Evolutionary conservation across 2,113 vertebrate species (phyloP), one percentile per base, ranked within the genome.

Genomic region (Glareola pratincola): DNA sequence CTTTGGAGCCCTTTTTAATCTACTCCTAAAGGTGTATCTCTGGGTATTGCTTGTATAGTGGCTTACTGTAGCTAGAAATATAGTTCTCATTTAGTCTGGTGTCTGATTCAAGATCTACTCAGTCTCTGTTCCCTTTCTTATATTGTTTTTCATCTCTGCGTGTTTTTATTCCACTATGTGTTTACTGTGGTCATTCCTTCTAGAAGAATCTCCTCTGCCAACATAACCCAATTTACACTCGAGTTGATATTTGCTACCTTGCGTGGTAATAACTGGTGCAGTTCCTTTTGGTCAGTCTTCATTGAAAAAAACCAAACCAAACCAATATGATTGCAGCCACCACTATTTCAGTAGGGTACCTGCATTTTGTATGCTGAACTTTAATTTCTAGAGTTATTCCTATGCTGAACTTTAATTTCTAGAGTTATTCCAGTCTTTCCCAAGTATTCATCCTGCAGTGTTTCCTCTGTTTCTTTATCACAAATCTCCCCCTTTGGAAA

Each of bases 1-100:
- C 62, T 91, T 45, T 74, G 68, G 94, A n/a, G 78, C 51, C 91
- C 24, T 80, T 92, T 94, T 95, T 69, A n/a, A 91, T 95, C 84
- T 78, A 5, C 69, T 95, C 24, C 67, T 85, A 20, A 60, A 64
- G 64, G 73, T 90, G 39, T 64, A 12, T 79, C 62, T 75, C 0
- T 2, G 48, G 47, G 30, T 85, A 6, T 84, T 81, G 60, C 60
- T 75, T 89, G 66, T 43, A 60, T 78, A 27, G 21, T 84, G 83
- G 47, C 43, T 91, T 34, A 6, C 59, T 72, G 39, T 51, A 62
- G n/a, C 73, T 94, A 41, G 91, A 96, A 91, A 79, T 91, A 48
- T 0, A 72, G 39, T 81, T 84, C 43, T 87, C 7, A 39, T 77
- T 92, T 92, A 92, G 14, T 15, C 41, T 85, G 50, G 32, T 81